phyloP scores from a whole-genome alignment of 2,797 vertebrate genomes.

The Pangasius djambal region DNA sequence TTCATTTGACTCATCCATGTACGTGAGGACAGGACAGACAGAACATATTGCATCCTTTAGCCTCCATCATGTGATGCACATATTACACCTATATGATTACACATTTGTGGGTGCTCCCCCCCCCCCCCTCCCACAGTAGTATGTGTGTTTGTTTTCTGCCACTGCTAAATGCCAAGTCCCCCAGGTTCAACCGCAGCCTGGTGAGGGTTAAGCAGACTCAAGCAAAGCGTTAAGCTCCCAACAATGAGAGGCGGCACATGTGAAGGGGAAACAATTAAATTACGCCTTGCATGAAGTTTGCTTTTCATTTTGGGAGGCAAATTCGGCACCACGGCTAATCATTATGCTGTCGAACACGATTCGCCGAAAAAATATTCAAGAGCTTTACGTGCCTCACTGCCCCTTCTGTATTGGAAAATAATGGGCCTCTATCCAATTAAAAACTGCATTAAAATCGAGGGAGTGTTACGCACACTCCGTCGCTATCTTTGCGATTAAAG shows the following conservation, averaged over 20 bases:
- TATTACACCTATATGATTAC: slow-evolving; percentile 22
- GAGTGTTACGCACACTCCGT: slow-evolving; percentile 86
- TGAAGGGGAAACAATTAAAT: slow-evolving; percentile 87
- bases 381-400: slow-evolving; percentile 87
- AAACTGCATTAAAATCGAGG: slow-evolving; percentile 86
- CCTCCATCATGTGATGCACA: neutral
- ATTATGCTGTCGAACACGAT: slow-evolving; percentile 87
- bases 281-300: slow-evolving; percentile 88
- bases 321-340: slow-evolving; percentile 84
- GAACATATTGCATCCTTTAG: neutral
- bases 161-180: slow-evolving; percentile 34
- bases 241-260: slow-evolving; percentile 84
- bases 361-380: slow-evolving; percentile 88
- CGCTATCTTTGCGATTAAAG: slow-evolving; percentile 82
- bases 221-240: slow-evolving; percentile 82
- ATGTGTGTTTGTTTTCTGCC: slow-evolving; percentile 31
- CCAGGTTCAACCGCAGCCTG: slow-evolving; percentile 30
- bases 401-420: slow-evolving; percentile 87
- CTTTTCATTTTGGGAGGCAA: slow-evolving; percentile 88
- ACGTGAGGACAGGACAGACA: neutral
- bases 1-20: neutral
- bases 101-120: neutral
- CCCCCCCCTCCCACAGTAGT: neutral
- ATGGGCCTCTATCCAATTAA: slow-evolving; percentile 88
- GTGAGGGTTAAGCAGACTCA: slow-evolving; percentile 67